A percentile compares a stretch with the other conserved stretches of the same genome.
These are phyloP conservation scores for Buphagus erythrorhynchus DNA, from an alignment of 2,797 vertebrate species.

Conservation along the genomic window DNA sequence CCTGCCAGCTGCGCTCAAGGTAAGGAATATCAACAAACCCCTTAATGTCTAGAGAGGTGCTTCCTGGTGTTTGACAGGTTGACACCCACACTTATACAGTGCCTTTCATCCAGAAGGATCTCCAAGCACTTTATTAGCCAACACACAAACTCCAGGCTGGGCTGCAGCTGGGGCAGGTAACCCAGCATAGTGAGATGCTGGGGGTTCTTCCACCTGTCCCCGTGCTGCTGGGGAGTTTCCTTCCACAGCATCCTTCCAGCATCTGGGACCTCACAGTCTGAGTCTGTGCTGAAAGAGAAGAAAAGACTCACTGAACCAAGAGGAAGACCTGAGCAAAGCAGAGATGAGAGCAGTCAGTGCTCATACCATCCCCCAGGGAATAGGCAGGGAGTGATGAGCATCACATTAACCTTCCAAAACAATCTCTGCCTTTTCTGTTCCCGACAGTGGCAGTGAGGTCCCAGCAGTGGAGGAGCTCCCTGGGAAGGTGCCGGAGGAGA, in stretches of 20 bases:
- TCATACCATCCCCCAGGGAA: background rate
- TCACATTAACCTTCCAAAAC: background rate
- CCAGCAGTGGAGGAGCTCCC: background rate
- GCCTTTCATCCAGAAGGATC: slow-evolving; percentile 69
- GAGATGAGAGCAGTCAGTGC: background rate
- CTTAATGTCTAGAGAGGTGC: background rate
- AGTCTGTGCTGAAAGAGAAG: background rate
- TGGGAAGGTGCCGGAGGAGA: background rate
- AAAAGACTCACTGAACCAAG: background rate
- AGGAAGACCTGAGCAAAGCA: background rate
- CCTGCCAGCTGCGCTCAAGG: accelerated
- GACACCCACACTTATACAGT: slow-evolving; percentile 18
- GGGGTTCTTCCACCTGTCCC: background rate
- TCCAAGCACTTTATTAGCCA: slow-evolving; percentile 62
- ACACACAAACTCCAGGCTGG: background rate
- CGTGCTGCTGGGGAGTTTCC: background rate
- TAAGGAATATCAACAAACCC: background rate
- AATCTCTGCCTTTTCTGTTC: background rate
- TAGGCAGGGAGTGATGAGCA: background rate
- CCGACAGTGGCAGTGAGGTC: accelerated
- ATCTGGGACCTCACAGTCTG: background rate
- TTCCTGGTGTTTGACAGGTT: background rate
- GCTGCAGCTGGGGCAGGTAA: background rate
- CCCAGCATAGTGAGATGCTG: accelerated
- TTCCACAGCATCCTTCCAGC: background rate